Evolutionary conservation across 2,888 invertebrate genomes (phyloP), one percentile per base, ranked within the genome.

Genomic region (Heliconius hortense): DNA sequence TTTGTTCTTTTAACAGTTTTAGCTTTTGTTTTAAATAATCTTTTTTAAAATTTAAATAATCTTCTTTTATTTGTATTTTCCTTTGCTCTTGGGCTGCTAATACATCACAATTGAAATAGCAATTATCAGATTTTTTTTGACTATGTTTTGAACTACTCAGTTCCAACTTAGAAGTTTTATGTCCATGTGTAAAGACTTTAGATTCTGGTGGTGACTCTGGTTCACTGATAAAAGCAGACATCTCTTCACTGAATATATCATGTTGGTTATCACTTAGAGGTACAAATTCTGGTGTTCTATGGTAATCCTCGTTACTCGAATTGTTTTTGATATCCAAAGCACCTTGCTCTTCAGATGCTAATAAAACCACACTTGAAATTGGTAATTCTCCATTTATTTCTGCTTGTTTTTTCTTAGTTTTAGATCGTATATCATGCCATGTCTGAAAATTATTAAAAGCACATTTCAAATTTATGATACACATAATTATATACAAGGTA

Each of bases 11-110:
- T 77, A 93, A 82, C 59, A 92, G 71, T 79, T 88, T 84, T 72
- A 93, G 82, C 79, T 93, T 93, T 78, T 93, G 89, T 77, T 82
- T 88, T 56, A 93, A 85, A 84, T 93, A 93, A 77, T 92, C 90
- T 79, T 92, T 93, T 83, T 90, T 92, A 78, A 92, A 93, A 79
- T 85, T 90, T 24, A 89, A 87, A 82, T 91, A 93, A 74, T 92
- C 91, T 78, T 92, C 90, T 79, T 93, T 93, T 1, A 93, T 84
- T 77, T 89, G 83, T 71, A 90, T 81, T 79, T 93, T 93, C 71
- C 84, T 86, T 81, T 90, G 86, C 79, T 93, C 93, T 69, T 90
- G 88, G 26, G 82, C 82, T 35, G 91, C 88, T 77, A 93, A 80
- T 70, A 87, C 79, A 78, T 93, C 88, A 88, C 92, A 92, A 81